Base-by-base conservation (phyloP, 2,888 invertebrate genomes). In the Aphidius colemani region DNA sequence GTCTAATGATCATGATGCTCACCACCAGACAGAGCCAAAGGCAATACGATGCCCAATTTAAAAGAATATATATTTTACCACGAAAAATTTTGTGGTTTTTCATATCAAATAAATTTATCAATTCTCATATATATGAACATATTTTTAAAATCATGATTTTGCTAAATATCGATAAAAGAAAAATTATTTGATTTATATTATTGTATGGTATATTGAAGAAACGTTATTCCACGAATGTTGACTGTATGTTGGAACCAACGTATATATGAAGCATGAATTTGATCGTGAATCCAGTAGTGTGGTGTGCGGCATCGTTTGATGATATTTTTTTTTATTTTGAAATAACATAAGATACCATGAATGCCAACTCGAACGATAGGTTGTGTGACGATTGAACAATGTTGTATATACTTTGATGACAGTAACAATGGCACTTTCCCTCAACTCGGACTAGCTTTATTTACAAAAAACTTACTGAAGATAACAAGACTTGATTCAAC, bases 231-330 rank as follows among this genome's bases (percentile, higher is more conserved):
- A 30, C 5, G 30, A 30, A 30, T 30, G 30, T 30, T 30, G 57
- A 40, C 57, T 45, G 57, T 18, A 46, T 57, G 57, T 57, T 48
- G 57, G 57, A 45, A 10, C 46, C 30, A 30, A 5, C 5, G 30
- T 30, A 30, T 30, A 30, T 30, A 30, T 30, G 5, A 30, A 30
- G 30, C 30, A 30, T 30, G 30, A 30, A 30, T 30, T 30, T 30
- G 30, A 30, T 30, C 5, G 30, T 30, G 30, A 59, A 48, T 55
- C 46, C 50, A 53, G 9, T 51, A 53, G 65, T 50, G 65, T 69
- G 74, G 65, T 50, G 65, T 69, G 74, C 77, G 77, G 77, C 74
- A 64, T 73, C 75, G 75, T 78, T 78, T 78, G 77, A 77, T 75
- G 71, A 68, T 77, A 77, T 78, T 78, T 77, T 75, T 67, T 30